Percentiles rank a stretch among this genome's conserved stretches.
Evolutionary conservation across 2,113 vertebrate species (phyloP).

Genomic region (Donacobius atricapilla): DNA sequence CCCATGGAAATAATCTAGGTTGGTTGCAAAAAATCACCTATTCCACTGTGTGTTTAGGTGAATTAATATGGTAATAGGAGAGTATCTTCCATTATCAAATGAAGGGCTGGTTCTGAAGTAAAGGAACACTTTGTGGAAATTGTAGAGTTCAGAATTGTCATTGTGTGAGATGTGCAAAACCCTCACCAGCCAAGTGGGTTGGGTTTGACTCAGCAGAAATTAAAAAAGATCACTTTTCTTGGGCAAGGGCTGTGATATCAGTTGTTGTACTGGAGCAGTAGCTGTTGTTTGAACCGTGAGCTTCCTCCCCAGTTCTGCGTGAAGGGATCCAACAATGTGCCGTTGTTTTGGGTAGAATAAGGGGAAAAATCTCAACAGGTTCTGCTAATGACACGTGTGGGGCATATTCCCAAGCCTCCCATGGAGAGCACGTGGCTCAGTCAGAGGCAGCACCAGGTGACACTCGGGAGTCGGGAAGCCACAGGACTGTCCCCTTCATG

Average conservation of each 20-base stretch:
- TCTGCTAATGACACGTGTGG: accelerated
- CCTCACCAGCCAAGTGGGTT: background rate
- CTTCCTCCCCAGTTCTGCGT: background rate
- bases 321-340: background rate
- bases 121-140: background rate
- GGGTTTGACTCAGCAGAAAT: background rate
- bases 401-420: background rate
- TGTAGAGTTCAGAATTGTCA: background rate
- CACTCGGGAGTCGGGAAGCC: background rate
- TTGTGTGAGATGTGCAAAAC: background rate
- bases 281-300: background rate
- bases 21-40: background rate
- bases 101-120: background rate
- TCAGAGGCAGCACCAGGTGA: background rate
- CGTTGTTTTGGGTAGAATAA: background rate
- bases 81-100: background rate
- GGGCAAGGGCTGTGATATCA: background rate
- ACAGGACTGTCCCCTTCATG: accelerated
- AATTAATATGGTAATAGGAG: background rate
- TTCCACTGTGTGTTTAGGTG: background rate
- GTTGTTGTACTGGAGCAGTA: background rate
- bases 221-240: accelerated
- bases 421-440: accelerated
- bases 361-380: background rate
- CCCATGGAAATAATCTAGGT: background rate